A percentile compares a stretch with the other conserved stretches of the same genome.
These are phyloP conservation scores for Pollenia angustigena DNA, from an alignment of 2,888 invertebrate species.

Conservation along the genomic window DNA sequence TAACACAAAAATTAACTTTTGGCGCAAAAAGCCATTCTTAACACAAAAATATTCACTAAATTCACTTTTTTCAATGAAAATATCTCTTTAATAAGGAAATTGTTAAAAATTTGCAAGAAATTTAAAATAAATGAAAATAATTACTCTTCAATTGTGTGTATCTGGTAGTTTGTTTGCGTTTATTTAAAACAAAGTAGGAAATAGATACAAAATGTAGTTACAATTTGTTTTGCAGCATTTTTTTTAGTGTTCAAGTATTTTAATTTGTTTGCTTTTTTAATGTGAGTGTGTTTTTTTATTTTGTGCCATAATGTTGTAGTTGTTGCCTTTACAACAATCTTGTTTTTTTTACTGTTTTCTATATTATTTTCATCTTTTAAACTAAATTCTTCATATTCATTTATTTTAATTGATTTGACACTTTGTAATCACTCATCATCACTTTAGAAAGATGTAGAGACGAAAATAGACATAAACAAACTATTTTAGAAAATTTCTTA, in stretches of 20 bases:
- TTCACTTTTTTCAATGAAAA: background rate
- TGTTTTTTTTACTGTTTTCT: slow-evolving; percentile 2
- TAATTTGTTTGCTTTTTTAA: background rate
- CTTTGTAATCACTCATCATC: slow-evolving; percentile 71
- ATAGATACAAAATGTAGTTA: background rate
- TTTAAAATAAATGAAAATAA: slow-evolving; percentile 5
- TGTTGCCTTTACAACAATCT: background rate
- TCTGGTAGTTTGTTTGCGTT: background rate
- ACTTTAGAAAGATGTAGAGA: background rate
- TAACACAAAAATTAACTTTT: background rate
- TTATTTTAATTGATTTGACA: slow-evolving; percentile 73
- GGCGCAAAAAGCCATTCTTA: background rate
- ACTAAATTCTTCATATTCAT: slow-evolving; percentile 53
- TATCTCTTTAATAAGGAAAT: background rate
- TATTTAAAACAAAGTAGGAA: slow-evolving; percentile 18
- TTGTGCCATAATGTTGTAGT: too few relatives aligned
- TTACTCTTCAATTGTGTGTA: background rate
- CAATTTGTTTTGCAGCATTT: slow-evolving; percentile 15
- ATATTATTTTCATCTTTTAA: slow-evolving; percentile 49
- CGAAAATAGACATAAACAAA: background rate
- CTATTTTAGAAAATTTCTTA: background rate
- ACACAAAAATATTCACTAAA: background rate
- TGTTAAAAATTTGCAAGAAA: background rate
- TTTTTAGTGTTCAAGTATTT: background rate
- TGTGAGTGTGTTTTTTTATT: background rate